Evolutionary conservation across 1,140 invertebrate species (phyloP), one percentile per base, ranked within the genome.

Genomic region (Eufriesea mexicana): DNA sequence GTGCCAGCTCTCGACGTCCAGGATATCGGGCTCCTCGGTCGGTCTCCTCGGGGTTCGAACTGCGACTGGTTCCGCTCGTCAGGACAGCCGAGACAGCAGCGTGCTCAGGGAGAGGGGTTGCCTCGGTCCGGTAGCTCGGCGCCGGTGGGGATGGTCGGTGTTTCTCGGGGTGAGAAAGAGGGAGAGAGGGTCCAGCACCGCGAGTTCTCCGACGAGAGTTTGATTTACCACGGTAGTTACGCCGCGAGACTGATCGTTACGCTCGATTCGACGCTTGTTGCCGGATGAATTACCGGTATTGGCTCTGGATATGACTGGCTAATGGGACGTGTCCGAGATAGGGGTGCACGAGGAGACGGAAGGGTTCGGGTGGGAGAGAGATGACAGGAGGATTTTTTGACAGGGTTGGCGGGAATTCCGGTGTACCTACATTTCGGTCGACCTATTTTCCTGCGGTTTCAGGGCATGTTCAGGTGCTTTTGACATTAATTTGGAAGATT

Each of bases 41-140:
- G 73, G 71, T 68, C 71, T 86, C 66, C 64, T 86, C 89, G 73
- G 84, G 82, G 88, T 83, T 90, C 89, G 85, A 83, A 91, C 90
- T 86, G 85, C 90, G 85, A 86, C 91, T 86, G 89, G 76, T 86
- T 90, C 88, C 77, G 88, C 88, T 76, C 83, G 75, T 59, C 74
- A 54, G 47, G 77, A 67, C 74, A 45, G 45, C 49, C 66, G 83
- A 76, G 86, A 68, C 66, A 68, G 87, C 67, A 84, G 72, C 86
- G 86, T 87, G 85, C 85, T 87, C 47, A 54, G 51, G 47, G 74
- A 71, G 61, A 28, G 28, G 71, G 73, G 84, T 84, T 66, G 80
- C 78, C 74, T 68, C 62, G 79, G 73, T 83, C 89, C 89, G 88
- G 92, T 92, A 85, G 90, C 92, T 35, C 10, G 85, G 77, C 64